phyloP scores from a whole-genome alignment of 2,888 invertebrate species.

The Ormia ochracea region DNA sequence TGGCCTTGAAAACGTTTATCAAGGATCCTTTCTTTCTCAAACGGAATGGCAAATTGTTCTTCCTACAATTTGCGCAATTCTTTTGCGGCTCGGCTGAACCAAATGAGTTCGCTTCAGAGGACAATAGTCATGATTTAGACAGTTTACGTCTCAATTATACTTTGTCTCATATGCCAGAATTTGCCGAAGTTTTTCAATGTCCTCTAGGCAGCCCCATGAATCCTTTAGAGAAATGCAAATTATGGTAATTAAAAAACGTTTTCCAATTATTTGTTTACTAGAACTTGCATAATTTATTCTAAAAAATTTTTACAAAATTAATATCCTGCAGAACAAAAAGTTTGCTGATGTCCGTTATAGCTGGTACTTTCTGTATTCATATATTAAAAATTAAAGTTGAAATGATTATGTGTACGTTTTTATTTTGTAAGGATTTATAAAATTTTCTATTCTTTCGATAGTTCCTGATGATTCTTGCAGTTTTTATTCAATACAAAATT shows the following conservation, averaged over 20 bases:
- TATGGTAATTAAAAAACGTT: too few species aligned
- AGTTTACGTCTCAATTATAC: slow-evolving; percentile 69
- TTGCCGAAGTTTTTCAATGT: slow-evolving; percentile 68
- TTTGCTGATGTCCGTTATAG: too few species aligned
- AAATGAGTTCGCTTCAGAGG: slow-evolving; percentile 54
- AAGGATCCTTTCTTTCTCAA: slow-evolving; percentile 57
- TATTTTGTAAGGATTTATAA: too few species aligned
- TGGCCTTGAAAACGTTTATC: slow-evolving; percentile 69
- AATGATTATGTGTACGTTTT: too few species aligned
- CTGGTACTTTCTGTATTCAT: too few species aligned
- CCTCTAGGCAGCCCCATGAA: slow-evolving; percentile 66
- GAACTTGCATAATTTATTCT: not conserved
- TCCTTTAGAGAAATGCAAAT: slow-evolving; percentile 66
- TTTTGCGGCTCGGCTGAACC: slow-evolving; percentile 67
- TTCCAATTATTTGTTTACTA: not conserved
- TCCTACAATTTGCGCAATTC: slow-evolving; percentile 72
- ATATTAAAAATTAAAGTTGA: too few species aligned
- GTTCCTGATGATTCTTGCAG: too few species aligned
- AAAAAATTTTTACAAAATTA: too few species aligned
- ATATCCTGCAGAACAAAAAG: too few species aligned
- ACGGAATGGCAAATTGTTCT: slow-evolving; percentile 67
- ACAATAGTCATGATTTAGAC: slow-evolving; percentile 68
- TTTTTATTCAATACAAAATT: too few species aligned
- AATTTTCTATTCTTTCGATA: too few species aligned
- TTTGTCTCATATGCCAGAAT: slow-evolving; percentile 69